These are phyloP conservation scores for Scaptomyza montana DNA, from an alignment of 1,140 invertebrate genomes.

Conservation along the genomic window DNA sequence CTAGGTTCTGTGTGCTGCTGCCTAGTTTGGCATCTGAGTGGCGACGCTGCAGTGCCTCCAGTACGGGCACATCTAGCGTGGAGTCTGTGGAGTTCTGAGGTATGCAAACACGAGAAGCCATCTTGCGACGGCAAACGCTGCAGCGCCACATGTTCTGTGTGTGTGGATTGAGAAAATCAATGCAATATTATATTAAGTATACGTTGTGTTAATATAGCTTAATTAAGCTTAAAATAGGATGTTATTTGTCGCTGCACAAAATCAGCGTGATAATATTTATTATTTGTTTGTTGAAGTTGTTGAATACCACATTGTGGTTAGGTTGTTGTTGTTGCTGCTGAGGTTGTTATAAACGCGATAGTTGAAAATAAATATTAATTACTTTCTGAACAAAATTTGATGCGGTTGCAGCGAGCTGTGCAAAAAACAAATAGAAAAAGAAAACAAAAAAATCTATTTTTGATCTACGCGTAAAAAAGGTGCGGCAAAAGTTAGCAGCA, in stretches of 20 bases:
- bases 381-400: slow-evolving; percentile 72
- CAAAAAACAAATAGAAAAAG: slow-evolving; percentile 23
- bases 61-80: slow-evolving; percentile 89
- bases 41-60: slow-evolving; percentile 89
- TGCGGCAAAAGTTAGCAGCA: neutral
- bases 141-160: slow-evolving; percentile 90
- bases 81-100: slow-evolving; percentile 92
- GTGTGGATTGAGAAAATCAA: slow-evolving; percentile 45
- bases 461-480: slow-evolving; percentile 9
- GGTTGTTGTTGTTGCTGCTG: slow-evolving; percentile 12
- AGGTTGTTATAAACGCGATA: slow-evolving; percentile 3
- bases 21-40: slow-evolving; percentile 92
- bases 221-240: slow-evolving; percentile 44
- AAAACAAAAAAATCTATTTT: slow-evolving; percentile 35
- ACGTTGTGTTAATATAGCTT: slow-evolving; percentile 64
- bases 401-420: slow-evolving; percentile 16
- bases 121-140: slow-evolving; percentile 91
- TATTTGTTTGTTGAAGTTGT: slow-evolving; percentile 50
- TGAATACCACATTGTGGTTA: slow-evolving; percentile 44
- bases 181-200: slow-evolving; percentile 27
- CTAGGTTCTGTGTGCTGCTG: slow-evolving; percentile 83
- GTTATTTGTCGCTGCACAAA: slow-evolving; percentile 52
- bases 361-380: slow-evolving; percentile 79
- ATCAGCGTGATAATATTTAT: slow-evolving; percentile 54
- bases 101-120: slow-evolving; percentile 88